Evolutionary conservation across 2,113 vertebrate genomes (phyloP).

Genomic region (Antechinus stuartii): DNA sequence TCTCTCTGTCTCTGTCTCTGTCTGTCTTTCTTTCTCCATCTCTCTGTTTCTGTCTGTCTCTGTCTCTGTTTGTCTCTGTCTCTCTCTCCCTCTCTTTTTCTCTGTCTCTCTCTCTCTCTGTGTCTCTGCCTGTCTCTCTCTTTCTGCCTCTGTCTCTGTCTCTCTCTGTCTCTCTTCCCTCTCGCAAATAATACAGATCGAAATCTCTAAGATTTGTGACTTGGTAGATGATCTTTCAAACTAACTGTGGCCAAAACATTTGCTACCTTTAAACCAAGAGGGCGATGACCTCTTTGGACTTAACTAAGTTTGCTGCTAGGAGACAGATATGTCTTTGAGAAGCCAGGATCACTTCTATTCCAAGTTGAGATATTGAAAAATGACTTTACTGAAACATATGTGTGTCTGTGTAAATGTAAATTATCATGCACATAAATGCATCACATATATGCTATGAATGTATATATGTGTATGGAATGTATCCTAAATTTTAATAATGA

Average conservation of each 20-base stretch:
- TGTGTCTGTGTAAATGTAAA: background rate
- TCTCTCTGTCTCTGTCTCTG: too few species aligned
- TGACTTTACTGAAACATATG: background rate
- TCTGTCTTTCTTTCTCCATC: too few species aligned
- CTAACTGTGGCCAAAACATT: background rate
- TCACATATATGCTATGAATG: too few species aligned
- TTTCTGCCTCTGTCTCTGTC: too few species aligned
- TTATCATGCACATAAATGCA: too few species aligned
- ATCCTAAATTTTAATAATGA: background rate
- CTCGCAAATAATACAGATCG: background rate
- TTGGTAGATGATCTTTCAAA: background rate
- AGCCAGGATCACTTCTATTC: background rate
- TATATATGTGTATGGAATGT: background rate
- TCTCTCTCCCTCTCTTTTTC: too few species aligned
- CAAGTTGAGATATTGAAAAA: background rate
- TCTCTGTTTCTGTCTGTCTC: background rate
- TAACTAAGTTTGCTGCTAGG: background rate
- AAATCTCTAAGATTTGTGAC: background rate
- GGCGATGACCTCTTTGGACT: background rate
- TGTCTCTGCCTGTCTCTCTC: too few species aligned
- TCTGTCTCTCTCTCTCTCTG: too few species aligned
- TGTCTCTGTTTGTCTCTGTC: too few species aligned
- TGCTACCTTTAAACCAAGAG: background rate
- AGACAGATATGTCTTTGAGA: background rate
- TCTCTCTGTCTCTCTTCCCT: background rate